Percentiles rank a stretch among this genome's conserved stretches.
phyloP scores from a whole-genome alignment of 2,888 invertebrate species.

The Parelbella ahira region DNA sequence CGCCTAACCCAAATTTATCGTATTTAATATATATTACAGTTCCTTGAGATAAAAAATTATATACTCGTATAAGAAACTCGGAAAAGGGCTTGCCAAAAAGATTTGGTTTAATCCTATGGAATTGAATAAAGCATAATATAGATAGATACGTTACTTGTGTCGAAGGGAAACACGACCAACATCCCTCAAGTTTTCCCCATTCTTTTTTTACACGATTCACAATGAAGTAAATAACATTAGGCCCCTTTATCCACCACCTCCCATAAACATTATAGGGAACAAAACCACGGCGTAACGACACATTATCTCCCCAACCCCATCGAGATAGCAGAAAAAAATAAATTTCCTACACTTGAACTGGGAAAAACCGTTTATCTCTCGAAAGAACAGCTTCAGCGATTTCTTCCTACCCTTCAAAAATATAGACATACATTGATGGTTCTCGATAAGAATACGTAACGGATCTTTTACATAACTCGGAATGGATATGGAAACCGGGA shows the following conservation, averaged over 20 bases:
- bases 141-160: conserved; percentile 9
- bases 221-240: conserved; percentile 22
- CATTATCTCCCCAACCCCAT: conserved; percentile 20
- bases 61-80: too few relatives aligned
- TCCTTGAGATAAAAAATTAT: too few relatives aligned
- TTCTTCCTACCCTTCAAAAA: not conserved
- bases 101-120: too few relatives aligned
- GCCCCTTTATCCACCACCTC: conserved; percentile 10
- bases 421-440: conserved; percentile 7
- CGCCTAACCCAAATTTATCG: too few relatives aligned
- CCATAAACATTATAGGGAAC: conserved; percentile 16
- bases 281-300: conserved; percentile 21
- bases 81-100: too few relatives aligned
- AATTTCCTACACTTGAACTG: conserved; percentile 24
- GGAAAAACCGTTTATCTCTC: conserved; percentile 16
- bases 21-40: too few relatives aligned
- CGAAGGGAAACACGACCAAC: not conserved
- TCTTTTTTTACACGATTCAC: conserved; percentile 7
- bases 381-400: conserved; percentile 9
- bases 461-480: not conserved
- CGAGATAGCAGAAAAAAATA: conserved; percentile 19
- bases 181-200: conserved; percentile 13
- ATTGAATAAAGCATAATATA: too few relatives aligned
- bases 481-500: conserved; percentile 3
- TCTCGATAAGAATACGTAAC: conserved; percentile 3